Percentiles rank a stretch among this genome's conserved stretches.
Conservation (phyloP, 1,140 invertebrate species). For the Samia ricini region DNA sequence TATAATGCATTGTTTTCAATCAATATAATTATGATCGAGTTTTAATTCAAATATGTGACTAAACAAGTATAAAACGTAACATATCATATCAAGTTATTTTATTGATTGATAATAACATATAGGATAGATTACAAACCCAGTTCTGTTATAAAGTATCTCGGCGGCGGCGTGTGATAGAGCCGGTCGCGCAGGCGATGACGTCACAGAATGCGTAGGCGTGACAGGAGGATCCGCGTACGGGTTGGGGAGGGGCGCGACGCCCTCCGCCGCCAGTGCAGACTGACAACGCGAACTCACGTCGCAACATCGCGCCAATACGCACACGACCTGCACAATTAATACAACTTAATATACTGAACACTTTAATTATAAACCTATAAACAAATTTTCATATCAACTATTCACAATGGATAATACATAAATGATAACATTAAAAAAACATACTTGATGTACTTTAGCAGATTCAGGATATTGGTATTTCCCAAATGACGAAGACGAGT, state of each 20-base stretch:
- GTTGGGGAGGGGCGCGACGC: conserved; percentile 85
- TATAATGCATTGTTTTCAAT: no score
- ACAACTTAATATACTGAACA: background rate
- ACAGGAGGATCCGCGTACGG: conserved; percentile 88
- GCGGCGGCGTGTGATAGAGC: conserved; percentile 81
- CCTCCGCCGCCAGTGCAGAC: conserved; percentile 81
- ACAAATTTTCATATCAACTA: background rate
- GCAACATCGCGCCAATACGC: conserved; percentile 93
- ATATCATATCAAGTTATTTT: no score
- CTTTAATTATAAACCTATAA: background rate
- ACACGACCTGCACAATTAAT: conserved; percentile 82
- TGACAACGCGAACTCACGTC: conserved; percentile 91
- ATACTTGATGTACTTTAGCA: conserved; percentile 92
- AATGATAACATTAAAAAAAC: background rate
- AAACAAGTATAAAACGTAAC: no score
- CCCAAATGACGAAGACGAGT: conserved; percentile 93
- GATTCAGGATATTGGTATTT: conserved; percentile 98
- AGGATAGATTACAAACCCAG: conserved; percentile 75
- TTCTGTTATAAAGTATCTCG: conserved; percentile 89
- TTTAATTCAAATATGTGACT: no score
- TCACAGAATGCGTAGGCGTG: conserved; percentile 77
- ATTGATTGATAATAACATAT: no score
- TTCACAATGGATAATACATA: background rate
- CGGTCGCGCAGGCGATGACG: conserved; percentile 81
- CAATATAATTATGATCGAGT: no score